phyloP scores from a whole-genome alignment of 1,140 invertebrate species.

The Apis cerana region DNA sequence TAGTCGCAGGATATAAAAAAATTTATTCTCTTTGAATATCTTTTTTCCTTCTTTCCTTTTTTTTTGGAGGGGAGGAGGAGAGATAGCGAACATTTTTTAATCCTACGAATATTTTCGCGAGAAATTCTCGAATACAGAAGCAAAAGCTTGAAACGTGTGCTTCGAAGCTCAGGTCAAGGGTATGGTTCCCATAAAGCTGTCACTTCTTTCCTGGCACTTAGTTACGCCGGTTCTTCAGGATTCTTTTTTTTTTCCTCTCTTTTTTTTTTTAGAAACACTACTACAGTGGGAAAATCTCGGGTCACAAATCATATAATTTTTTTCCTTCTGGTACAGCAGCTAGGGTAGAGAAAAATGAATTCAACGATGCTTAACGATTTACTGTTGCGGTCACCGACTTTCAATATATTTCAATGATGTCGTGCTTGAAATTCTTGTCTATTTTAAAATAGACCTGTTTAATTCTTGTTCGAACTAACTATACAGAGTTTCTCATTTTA shows the following conservation, averaged over 20 bases:
- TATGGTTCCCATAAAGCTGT: slow-evolving; percentile 51
- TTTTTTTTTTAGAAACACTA: not conserved
- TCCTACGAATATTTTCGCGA: slow-evolving; percentile 2
- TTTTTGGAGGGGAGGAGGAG: not conserved
- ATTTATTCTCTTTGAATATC: not conserved
- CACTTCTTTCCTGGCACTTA: slow-evolving; percentile 44
- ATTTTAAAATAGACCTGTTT: not conserved
- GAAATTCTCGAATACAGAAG: not conserved
- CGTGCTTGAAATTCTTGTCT: not conserved
- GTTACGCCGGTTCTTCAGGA: slow-evolving; percentile 30
- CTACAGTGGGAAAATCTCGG: slow-evolving; percentile 29
- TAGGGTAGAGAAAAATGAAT: slow-evolving; percentile 26
- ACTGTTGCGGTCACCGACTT: not conserved
- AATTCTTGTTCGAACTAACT: not conserved
- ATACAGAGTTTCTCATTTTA: not conserved
- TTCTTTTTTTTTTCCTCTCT: not conserved
- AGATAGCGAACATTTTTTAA: not conserved
- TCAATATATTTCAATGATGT: slow-evolving; percentile 9
- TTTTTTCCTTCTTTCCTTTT: not conserved
- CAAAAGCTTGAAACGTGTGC: not conserved
- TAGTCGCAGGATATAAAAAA: too few species aligned
- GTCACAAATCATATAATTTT: slow-evolving; percentile 40
- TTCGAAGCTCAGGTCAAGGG: slow-evolving; percentile 42
- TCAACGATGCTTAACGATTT: slow-evolving; percentile 19
- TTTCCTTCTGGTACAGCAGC: not conserved